Base-by-base conservation (phyloP, 2,113 vertebrate species). In the Cavia porcellus region DNA sequence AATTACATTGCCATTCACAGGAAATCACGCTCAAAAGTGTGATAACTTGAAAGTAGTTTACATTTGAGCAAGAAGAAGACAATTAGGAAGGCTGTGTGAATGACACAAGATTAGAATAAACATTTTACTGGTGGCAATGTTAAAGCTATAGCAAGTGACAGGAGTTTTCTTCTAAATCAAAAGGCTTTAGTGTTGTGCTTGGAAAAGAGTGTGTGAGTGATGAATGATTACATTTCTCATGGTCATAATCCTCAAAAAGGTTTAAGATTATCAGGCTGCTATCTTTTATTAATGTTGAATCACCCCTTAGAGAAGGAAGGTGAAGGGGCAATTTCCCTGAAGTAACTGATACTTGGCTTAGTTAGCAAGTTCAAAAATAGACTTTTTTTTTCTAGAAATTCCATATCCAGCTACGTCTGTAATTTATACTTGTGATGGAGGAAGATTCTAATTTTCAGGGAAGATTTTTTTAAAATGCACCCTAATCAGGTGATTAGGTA, bases 201-300 rank as follows among this genome's bases (percentile, higher is more conserved):
- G 82, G 72, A 30, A 92, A 86, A 95, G 20, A 55, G 8, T 83
- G 8, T 92, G 66, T 45, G 22, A 35, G 10, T 84, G 12, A 3
- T 81, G n/a, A 19, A 17, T 8, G 66, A 5, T 50, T 50, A 28
- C 13, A 35, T 50, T 38, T 47, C 15, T 92, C 57, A 2, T 81
- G 79, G 81, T 82, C 45, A 88, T 7, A 80, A 24, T 72, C 70
- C 68, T 90, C 42, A 47, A 47, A 93, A 94, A 82, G 7, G 13
- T 6, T 87, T 80, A 82, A 59, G 72, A 81, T 25, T 80, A 50
- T 84, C 24, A 80, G 50, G 5, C 30, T 92, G 57, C 88, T 64
- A 35, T 85, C 24, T 70, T 55, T 75, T 83, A 82, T 62, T 83
- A 64, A 92, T 64, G n/a, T 45, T 84, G 91, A 92, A 90, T 94